Base-by-base conservation (phyloP, 2,113 vertebrate genomes). In the Aspidoscelis tigris region DNA sequence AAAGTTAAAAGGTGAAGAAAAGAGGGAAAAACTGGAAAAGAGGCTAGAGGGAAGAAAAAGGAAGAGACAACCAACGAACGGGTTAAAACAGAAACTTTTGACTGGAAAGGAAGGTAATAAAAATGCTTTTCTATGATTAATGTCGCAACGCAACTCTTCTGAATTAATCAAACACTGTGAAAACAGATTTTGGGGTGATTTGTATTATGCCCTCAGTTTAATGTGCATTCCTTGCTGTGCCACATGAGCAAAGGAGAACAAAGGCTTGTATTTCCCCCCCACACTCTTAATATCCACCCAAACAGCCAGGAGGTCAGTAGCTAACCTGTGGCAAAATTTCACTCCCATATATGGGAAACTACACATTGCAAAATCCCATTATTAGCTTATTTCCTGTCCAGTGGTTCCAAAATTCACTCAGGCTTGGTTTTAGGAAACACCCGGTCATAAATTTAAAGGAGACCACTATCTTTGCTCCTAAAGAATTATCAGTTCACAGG, bases 401-500 rank as follows among this genome's bases (percentile, higher is more conserved):
- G 14, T 81, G 77, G 84, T 91, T 91, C 84, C 91, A 91, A 88
- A 91, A 89, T 89, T 91, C 82, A 87, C 75, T 92, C 89, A 86
- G 76, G 24, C 89, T 91, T 84, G 87, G 84, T 82, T 91, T 88
- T 93, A 93, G 91, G 94, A 94, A 94, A 93, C 88, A 92, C 85
- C 92, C 86, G 78, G 87, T 91, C 78, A 39, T n/a, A 80, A 92
- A 87, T 71, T 89, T 74, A 88, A 81, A 91, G 72, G 84, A 89
- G 61, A 80, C 89, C 86, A 89, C 61, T 91, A 82, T 90, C 87
- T 93, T 91, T 92, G 76, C 78, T 90, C 84, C 77, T 64, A 71
- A 87, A 55, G 65, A 87, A 71, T 22, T 84, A 81, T 77, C 78
- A 2, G 73, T 72, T 73, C 71, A 72, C 44, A 33, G 0, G 65